phyloP scores from a whole-genome alignment of 2,113 vertebrate genomes.

The Calyptomena viridis region DNA sequence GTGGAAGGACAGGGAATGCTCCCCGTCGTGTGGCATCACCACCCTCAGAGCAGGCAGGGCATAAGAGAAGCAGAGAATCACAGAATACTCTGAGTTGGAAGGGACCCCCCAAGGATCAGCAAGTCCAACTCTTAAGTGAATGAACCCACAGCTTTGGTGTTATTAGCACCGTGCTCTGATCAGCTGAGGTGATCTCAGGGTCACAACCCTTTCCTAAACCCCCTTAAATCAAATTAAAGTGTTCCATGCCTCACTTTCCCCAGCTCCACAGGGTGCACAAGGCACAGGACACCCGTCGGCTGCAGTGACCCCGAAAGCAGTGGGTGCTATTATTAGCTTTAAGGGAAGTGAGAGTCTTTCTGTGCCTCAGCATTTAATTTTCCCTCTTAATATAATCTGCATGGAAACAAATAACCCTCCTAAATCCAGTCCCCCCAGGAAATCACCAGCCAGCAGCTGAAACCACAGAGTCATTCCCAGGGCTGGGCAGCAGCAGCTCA shows the following conservation, averaged over 20 bases:
- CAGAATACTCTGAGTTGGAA: no score
- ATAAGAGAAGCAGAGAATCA: neutral
- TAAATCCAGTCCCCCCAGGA: neutral
- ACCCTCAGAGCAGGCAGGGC: rapidly evolving
- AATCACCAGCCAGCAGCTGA: neutral
- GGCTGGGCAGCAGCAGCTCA: neutral
- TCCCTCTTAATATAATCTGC: neutral
- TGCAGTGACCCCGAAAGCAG: neutral
- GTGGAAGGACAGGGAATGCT: neutral
- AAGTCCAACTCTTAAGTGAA: no score
- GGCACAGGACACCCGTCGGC: neutral
- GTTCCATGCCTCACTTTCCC: neutral
- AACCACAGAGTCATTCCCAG: rapidly evolving
- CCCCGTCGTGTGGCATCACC: rapidly evolving
- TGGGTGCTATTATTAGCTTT: constrained; percentile 5
- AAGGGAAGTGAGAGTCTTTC: constrained; percentile 45
- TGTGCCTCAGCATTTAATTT: neutral
- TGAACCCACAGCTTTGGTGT: no score
- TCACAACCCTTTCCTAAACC: neutral
- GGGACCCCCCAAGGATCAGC: no score
- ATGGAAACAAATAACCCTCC: neutral
- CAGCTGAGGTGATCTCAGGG: no score
- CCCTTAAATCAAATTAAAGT: neutral
- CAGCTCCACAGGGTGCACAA: neutral
- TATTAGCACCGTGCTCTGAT: no score